Base-by-base conservation (phyloP, 2,888 invertebrate genomes). In the Noctua janthina region DNA sequence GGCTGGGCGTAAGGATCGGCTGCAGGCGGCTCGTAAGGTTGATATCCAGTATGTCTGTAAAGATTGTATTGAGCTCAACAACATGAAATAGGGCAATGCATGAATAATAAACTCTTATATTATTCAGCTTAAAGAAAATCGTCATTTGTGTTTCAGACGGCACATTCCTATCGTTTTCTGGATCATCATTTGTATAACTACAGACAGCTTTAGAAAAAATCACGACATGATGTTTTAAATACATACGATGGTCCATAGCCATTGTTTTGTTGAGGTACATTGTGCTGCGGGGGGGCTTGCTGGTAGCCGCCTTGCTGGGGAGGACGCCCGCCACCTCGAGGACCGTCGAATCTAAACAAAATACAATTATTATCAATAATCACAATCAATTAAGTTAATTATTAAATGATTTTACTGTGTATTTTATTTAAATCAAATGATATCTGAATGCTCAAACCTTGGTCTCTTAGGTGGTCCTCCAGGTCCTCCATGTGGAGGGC, bases 131-230 rank as follows among this genome's bases (percentile, higher is more conserved):
- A 85, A 81, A 90, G 89, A 90, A 84, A 93, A 94, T 94, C 96
- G 95, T 96, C 96, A 96, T 93, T 75, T 95, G 83, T 96, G 96
- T 96, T 95, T 96, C 95, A 96, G 96, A 96, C 96, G 96, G 96
- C 96, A 96, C 96, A 96, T 96, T 96, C 96, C 96, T 96, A 96
- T 96, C 96, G 93, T 94, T 94, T 93, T 93, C 90, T 88, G 95
- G 96, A 93, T 96, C 96, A 96, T 96, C 96, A 96, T 39, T 10
- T 95, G 54, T 86, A n/a, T n/a, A 39, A 35, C 20, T 51, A 43
- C 17, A 54, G 23, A 39, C 13, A 29, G 29, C 23, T 54, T 59
- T 15, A 54, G 5, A 67, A 29, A 13, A 64, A 49, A 11, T 71
- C 66, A 51, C 2, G 59, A 20, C 6, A 29, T n/a, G 4, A 46